These are phyloP conservation scores for Alcedo quadribrachys DNA, from an alignment of 2,797 vertebrate species.

Conservation along the genomic window DNA sequence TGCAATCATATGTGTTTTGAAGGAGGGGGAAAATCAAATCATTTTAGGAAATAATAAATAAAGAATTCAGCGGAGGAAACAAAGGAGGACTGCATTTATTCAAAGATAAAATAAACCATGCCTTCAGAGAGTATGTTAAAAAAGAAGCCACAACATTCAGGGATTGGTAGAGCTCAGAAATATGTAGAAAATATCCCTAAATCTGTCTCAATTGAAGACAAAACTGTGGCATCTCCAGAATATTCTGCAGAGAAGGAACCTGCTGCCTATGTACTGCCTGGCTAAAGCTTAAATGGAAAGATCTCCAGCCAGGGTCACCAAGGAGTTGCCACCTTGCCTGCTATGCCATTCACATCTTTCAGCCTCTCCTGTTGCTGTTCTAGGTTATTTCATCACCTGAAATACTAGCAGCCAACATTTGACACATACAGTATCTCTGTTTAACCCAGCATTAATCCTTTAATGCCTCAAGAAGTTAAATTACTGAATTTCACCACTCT, in stretches of 20 bases:
- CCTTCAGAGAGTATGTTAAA: neutral
- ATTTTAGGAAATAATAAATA: constrained; percentile 76
- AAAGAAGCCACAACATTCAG: neutral
- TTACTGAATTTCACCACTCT: neutral
- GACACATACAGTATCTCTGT: rapidly evolving
- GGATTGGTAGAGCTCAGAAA: neutral
- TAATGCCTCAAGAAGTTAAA: rapidly evolving
- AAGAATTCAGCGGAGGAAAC: constrained; percentile 49
- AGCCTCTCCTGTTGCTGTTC: neutral
- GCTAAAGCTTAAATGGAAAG: neutral
- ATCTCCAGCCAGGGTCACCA: rapidly evolving
- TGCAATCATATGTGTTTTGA: constrained; percentile 57
- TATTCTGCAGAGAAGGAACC: neutral
- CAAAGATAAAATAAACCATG: constrained; percentile 22
- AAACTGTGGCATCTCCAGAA: neutral
- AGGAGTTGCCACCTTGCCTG: rapidly evolving
- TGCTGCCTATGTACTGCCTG: neutral
- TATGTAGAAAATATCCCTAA: neutral
- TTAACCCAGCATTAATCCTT: neutral
- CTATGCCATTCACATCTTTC: neutral
- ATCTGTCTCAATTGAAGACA: rapidly evolving
- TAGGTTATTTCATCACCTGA: neutral
- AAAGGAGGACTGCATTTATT: constrained; percentile 40
- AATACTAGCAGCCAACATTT: neutral
- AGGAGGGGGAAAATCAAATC: constrained; percentile 49